A percentile compares a stretch with the other conserved stretches of the same genome.
Evolutionary conservation across 1,140 invertebrate genomes (phyloP).

Genomic region (Drosophila prosaltans): DNA sequence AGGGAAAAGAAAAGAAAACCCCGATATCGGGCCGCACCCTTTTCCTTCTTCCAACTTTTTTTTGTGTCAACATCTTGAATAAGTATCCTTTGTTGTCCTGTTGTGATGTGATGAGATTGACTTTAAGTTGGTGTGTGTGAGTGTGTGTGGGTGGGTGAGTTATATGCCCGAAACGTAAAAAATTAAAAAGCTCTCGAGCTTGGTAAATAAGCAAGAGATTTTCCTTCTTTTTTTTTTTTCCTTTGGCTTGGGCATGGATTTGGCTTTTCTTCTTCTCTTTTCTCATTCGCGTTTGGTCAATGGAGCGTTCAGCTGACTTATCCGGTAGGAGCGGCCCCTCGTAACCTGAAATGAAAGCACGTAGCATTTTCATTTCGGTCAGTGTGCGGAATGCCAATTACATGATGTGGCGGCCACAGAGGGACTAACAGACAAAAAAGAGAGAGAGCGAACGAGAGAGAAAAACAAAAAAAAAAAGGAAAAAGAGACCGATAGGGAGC

Average conservation of each 20-base stretch:
- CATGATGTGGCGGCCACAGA: slow-evolving; percentile 59
- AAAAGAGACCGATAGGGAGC: neutral
- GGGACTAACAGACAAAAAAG: slow-evolving; percentile 4
- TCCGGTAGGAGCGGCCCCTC: slow-evolving; percentile 35
- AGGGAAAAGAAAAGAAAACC: neutral
- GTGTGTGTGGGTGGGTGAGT: slow-evolving; percentile 25
- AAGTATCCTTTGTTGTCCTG: slow-evolving; percentile 47
- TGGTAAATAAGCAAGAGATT: slow-evolving; percentile 57
- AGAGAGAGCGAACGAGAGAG: slow-evolving; percentile 7
- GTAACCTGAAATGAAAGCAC: slow-evolving; percentile 78
- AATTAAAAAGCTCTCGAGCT: slow-evolving; percentile 63
- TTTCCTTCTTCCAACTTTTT: slow-evolving; percentile 23
- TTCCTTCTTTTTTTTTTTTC: slow-evolving; percentile 31
- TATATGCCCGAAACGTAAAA: slow-evolving; percentile 63
- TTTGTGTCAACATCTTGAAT: slow-evolving; percentile 42
- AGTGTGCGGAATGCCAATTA: slow-evolving; percentile 80
- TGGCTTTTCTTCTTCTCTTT: slow-evolving; percentile 10
- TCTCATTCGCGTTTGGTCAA: slow-evolving; percentile 60
- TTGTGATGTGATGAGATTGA: slow-evolving; percentile 58
- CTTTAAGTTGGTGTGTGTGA: slow-evolving; percentile 52
- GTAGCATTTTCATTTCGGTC: slow-evolving; percentile 81
- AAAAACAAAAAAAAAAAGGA: neutral
- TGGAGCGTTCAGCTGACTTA: slow-evolving; percentile 73
- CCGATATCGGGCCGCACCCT: slow-evolving; percentile 36
- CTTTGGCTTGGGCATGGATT: neutral